Conservation (phyloP, 2,797 vertebrate genomes). For the Sylvilagus floridanus region DNA sequence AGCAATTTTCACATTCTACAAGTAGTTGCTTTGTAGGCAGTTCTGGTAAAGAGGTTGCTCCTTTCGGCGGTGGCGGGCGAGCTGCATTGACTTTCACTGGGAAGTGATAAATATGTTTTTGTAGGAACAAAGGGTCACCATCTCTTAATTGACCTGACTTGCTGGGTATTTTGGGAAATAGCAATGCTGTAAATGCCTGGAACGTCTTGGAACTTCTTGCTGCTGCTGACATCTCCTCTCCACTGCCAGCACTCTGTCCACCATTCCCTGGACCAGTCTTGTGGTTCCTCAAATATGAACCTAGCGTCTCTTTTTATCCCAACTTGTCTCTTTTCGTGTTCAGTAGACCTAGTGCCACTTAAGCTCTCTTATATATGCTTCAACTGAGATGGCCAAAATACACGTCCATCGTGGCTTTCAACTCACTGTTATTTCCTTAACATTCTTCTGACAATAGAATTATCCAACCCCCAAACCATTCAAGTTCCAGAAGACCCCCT, state of each 20-base stretch:
- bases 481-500: neutral
- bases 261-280: neutral
- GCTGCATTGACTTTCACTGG: neutral
- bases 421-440: neutral
- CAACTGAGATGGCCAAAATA: neutral
- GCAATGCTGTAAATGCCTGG: neutral
- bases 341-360: neutral
- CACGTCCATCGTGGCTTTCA: neutral
- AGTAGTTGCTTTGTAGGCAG: neutral
- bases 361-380: neutral
- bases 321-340: neutral
- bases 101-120: constrained; percentile 23
- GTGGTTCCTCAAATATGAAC: neutral
- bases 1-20: neutral
- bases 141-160: neutral
- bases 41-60: neutral
- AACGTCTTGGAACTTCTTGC: neutral
- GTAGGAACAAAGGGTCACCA: neutral
- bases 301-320: neutral
- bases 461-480: neutral
- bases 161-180: neutral
- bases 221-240: neutral
- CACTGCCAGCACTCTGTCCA: neutral
- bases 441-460: neutral
- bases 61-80: neutral